Base-by-base conservation (phyloP, 2,113 vertebrate genomes). In the Oreochromis tanganicae region DNA sequence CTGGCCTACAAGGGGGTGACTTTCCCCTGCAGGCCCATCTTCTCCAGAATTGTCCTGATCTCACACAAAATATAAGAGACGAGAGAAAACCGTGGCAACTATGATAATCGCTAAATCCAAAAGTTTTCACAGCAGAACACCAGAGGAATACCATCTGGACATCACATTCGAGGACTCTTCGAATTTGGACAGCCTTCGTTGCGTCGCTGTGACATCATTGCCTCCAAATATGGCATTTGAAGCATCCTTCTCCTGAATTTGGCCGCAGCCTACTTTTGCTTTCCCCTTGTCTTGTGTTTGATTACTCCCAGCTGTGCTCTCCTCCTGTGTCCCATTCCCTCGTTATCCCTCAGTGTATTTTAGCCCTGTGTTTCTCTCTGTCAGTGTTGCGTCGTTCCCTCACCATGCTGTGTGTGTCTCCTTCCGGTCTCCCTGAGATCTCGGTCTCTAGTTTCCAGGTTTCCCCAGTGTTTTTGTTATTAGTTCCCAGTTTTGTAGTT, bases 121-220 rank as follows among this genome's bases (percentile, higher is more conserved):
- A 55, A 0, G 55, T 0, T 56, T 56, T 13, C 21, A 24, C 21
- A 24, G n/a, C n/a, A 24, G 10, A 55, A 56, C 54, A 56, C 21
- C 54, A 56, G 55, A 56, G 55, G 6, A 56, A 56, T 0, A 4
- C 21, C 0, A 2, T 56, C 2, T 1, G 55, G 21, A 56, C 55
- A 0, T 56, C 2, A 56, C 55, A 27, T 56, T 3, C 0, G 2
- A 4, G 54, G 21, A 27, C 55, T 27, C 55, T 27, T 57, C 21
- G 14, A 14, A 27, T 57, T 57, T 57, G 2, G 55, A 57, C 55
- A 57, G 21, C 55, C 12, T 56, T 57, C 1, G 4, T 27, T 1
- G 27, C 27, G 27, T 4, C 27, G 21, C 6, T 57, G 21, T 57
- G 55, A 57, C 55, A 7, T 27, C 27, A 27, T 27, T 27, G 27